These are phyloP conservation scores for Salmo trutta DNA, from an alignment of 2,797 vertebrate genomes.

Conservation along the genomic window DNA sequence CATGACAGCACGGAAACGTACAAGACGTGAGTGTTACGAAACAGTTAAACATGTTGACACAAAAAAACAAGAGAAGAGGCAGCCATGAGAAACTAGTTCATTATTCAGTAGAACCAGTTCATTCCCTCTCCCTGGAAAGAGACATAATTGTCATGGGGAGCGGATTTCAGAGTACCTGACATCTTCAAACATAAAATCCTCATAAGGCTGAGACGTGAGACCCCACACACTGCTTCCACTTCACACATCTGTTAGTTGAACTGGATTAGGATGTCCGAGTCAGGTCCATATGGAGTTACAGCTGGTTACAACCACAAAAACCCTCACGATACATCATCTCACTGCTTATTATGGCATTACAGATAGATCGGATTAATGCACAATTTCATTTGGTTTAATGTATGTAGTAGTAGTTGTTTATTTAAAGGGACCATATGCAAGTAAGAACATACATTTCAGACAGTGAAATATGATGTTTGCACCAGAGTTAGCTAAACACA, in stretches of 20 bases:
- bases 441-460: too few relatives aligned
- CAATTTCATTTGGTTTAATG: not conserved
- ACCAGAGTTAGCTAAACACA: too few relatives aligned
- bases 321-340: not conserved
- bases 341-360: not conserved
- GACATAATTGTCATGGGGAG: not conserved
- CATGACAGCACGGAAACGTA: not conserved
- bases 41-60: not conserved
- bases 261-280: not conserved
- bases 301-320: not conserved
- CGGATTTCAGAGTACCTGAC: slow-evolving; percentile 7
- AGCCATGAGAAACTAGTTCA: slow-evolving; percentile 7
- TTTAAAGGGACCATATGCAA: too few relatives aligned
- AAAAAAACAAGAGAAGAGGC: not conserved
- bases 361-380: not conserved
- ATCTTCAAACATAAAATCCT: not conserved
- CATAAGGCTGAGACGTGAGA: not conserved
- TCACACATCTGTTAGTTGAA: not conserved
- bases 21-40: slow-evolving; percentile 1
- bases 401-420: not conserved
- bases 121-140: not conserved
- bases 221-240: not conserved
- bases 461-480: too few relatives aligned
- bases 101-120: slow-evolving; percentile 1
- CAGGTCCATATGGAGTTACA: not conserved